Evolutionary conservation across 1,140 invertebrate genomes (phyloP), one percentile per base, ranked within the genome.

Genomic region (Drosophila quadrilineata): DNA sequence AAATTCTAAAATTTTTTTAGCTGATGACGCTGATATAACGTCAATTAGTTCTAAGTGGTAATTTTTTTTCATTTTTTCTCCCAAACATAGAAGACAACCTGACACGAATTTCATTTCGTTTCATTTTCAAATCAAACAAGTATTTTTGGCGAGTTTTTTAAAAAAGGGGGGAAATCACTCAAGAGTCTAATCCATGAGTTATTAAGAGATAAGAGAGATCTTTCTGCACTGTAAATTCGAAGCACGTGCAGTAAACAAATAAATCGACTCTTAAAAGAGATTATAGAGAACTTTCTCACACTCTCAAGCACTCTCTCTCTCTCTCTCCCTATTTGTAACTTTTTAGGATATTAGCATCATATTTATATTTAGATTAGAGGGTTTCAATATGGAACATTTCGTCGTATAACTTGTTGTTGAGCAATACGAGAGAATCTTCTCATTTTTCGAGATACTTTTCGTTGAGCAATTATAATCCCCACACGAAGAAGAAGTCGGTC

Each of bases 341-440:
- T 29, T 35, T 45, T 53, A 54, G 45, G 26, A 69, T 72, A 60
- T 71, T 62, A 70, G 58, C 75, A 80, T 85, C 80, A 85, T 85
- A 86, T 85, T 85, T 85, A 85, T 85, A 85, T 85, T 85, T 85
- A 85, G 79, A 85, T 12, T 28, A 85, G 57, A 85, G 63, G 56
- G 59, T 82, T 66, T 73, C 62, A 58, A 43, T 85, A 85, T 85
- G 79, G 79, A 85, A 85, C 80, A 85, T 85, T 76, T 74, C 38
- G n/a, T n/a, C n/a, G 69, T 54, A 76, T 63, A 41, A 48, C 53
- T 40, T 65, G 57, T 63, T 63, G 29, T 64, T 49, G 24, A 45
- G 33, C 45, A 48, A 28, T 50, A 56, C 59, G 24, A 43, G 28
- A 56, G 12, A 40, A 9, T 17, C 16, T 9, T 24, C 29, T 36